A percentile compares a stretch with the other conserved stretches of the same genome.
Conservation (phyloP, 2,797 vertebrate species). For the Prunella strophiata region DNA sequence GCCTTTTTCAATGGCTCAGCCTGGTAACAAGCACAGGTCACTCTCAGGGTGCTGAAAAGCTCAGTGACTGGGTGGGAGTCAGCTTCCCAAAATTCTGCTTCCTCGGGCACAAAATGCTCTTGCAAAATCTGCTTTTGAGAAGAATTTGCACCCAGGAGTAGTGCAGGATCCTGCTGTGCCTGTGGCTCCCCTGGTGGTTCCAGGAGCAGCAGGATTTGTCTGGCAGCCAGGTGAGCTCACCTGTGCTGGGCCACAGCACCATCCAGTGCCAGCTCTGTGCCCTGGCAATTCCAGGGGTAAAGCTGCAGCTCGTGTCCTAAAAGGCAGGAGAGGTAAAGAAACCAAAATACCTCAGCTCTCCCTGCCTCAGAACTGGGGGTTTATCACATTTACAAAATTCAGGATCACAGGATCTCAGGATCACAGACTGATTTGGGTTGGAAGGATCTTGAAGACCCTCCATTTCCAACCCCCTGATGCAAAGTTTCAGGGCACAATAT, state of each 20-base stretch:
- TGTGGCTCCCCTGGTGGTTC: neutral
- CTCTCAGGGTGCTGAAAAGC: neutral
- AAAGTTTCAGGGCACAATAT: neutral
- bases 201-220: neutral
- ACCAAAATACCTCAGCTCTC: neutral
- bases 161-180: neutral
- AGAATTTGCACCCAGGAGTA: neutral
- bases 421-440: neutral
- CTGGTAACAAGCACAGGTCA: neutral
- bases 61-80: neutral
- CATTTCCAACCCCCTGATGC: neutral
- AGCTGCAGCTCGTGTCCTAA: neutral
- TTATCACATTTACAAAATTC: neutral
- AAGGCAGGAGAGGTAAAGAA: neutral
- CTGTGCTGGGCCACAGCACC: slow-evolving; percentile 1
- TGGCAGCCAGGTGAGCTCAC: neutral
- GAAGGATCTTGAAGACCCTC: neutral
- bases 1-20: neutral
- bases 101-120: neutral
- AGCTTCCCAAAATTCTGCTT: neutral
- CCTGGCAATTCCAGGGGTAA: neutral
- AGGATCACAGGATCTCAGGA: neutral
- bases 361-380: neutral
- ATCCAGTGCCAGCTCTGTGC: neutral
- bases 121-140: neutral